These are phyloP conservation scores for Schizaphis graminum DNA, from an alignment of 2,888 invertebrate genomes.

Conservation along the genomic window DNA sequence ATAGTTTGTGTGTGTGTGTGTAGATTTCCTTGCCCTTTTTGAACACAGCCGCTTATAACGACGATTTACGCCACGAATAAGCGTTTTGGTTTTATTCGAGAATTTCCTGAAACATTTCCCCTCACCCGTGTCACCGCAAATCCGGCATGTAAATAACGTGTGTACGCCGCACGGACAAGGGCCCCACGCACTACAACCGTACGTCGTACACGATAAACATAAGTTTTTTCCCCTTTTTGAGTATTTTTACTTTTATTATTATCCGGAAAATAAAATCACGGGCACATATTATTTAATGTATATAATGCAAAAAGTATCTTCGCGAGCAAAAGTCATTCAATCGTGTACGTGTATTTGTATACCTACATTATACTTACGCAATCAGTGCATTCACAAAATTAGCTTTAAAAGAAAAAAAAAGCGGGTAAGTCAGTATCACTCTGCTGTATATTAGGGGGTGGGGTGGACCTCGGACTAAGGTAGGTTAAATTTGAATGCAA, in stretches of 20 bases:
- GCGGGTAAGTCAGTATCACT: too few species aligned
- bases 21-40: neutral
- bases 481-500: too few species aligned
- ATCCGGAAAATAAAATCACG: slow-evolving; percentile 13
- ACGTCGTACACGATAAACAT: slow-evolving; percentile 39
- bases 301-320: neutral
- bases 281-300: neutral
- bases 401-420: neutral
- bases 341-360: neutral
- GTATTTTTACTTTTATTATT: slow-evolving; percentile 30
- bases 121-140: neutral
- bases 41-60: neutral
- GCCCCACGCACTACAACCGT: neutral
- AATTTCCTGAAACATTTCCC: slow-evolving; percentile 1
- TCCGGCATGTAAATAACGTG: slow-evolving; percentile 42
- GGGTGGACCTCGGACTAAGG: too few species aligned
- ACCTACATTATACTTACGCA: neutral
- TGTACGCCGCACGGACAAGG: neutral
- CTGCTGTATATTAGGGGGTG: too few species aligned
- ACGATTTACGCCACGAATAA: neutral
- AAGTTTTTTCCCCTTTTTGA: slow-evolving; percentile 11
- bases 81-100: neutral
- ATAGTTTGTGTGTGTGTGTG: neutral
- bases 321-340: neutral
- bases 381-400: neutral